Conservation (phyloP, 2,113 vertebrate species). For the Dasypus novemcinctus region DNA sequence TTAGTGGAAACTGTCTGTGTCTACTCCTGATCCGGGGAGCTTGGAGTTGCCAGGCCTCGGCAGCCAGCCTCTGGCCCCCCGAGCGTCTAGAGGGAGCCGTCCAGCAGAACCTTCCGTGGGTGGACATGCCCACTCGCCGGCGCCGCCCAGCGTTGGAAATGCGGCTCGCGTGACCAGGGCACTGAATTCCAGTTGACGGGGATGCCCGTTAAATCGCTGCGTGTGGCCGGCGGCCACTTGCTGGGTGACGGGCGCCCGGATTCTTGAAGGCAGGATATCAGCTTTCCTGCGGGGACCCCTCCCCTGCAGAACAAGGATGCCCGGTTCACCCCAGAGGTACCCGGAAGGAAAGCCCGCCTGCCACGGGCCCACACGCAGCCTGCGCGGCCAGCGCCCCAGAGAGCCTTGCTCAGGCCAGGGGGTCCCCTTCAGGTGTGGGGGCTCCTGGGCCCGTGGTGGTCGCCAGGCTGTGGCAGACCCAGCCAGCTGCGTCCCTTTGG, state of each 20-base stretch:
- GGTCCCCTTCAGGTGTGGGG: no score
- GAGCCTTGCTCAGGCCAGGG: no score
- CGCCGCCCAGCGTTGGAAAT: background rate
- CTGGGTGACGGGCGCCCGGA: no score
- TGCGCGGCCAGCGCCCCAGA: no score
- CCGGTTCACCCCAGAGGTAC: no score
- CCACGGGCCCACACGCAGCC: no score
- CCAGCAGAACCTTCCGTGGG: background rate
- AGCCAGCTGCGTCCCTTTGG: no score
- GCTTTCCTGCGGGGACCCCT: background rate
- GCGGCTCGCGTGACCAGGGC: rapidly evolving
- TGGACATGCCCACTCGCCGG: background rate
- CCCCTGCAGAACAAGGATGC: background rate
- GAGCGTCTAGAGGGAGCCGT: background rate
- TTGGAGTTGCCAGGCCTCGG: background rate
- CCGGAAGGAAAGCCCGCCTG: no score
- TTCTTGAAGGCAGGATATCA: background rate
- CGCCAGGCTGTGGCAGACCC: no score
- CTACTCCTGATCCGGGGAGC: background rate
- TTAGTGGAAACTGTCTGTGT: background rate
- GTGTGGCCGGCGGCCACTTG: background rate
- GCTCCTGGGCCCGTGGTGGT: no score
- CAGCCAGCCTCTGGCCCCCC: background rate
- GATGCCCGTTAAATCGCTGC: background rate
- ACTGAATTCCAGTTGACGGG: background rate